Conservation (phyloP, 2,113 vertebrate genomes). For the Mixornis gularis region DNA sequence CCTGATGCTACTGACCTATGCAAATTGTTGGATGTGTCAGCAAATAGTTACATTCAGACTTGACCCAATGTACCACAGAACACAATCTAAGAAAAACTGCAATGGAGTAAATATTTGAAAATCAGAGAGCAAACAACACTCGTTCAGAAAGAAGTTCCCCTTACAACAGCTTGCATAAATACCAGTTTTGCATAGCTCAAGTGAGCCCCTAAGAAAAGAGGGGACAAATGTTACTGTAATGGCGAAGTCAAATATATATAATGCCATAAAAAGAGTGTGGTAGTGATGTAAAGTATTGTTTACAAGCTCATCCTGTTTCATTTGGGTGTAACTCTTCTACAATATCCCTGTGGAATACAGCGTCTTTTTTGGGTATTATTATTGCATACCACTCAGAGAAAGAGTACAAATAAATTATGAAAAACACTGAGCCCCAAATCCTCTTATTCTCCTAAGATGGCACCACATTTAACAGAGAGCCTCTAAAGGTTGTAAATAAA, state of each 20-base stretch:
- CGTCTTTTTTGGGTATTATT: background rate
- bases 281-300: background rate
- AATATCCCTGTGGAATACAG: background rate
- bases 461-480: background rate
- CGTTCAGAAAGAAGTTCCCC: background rate
- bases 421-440: background rate
- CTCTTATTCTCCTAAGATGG: background rate
- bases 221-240: background rate
- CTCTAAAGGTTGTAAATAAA: background rate
- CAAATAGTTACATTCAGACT: background rate
- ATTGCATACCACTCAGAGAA: background rate
- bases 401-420: background rate
- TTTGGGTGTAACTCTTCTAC: background rate
- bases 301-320: background rate
- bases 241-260: background rate
- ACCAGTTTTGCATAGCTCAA: background rate
- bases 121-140: background rate
- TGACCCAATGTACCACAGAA: background rate
- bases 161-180: background rate
- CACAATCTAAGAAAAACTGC: background rate
- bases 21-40: conserved; percentile 2
- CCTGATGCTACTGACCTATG: background rate
- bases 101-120: conserved; percentile 7
- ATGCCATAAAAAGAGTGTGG: background rate
- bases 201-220: background rate